phyloP scores from a whole-genome alignment of 2,888 invertebrate species.

The Lasioglossum pauxillum region DNA sequence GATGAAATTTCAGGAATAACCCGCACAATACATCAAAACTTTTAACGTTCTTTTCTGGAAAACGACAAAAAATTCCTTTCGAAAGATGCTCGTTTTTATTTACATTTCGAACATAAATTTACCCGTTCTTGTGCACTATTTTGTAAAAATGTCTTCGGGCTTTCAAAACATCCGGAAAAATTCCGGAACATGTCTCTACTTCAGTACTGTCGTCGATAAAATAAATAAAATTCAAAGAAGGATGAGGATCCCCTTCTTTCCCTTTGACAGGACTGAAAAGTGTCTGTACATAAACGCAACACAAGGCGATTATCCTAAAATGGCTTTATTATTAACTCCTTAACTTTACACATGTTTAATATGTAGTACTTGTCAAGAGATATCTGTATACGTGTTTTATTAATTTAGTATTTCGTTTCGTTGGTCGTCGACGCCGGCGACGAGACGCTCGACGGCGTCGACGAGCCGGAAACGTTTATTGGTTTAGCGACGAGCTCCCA shows the following conservation, averaged over 20 bases:
- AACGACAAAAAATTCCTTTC: too few relatives aligned
- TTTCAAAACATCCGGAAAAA: too few relatives aligned
- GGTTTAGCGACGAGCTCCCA: neutral
- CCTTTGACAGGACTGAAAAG: neutral
- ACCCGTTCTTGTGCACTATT: too few relatives aligned
- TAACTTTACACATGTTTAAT: conserved; percentile 82
- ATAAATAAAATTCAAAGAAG: neutral
- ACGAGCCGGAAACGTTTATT: neutral
- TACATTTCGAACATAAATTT: too few relatives aligned
- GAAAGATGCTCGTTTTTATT: too few relatives aligned
- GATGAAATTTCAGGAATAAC: too few relatives aligned
- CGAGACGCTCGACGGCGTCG: neutral
- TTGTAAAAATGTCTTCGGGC: too few relatives aligned
- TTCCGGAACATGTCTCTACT: neutral
- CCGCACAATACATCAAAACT: too few relatives aligned
- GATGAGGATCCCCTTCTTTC: too few relatives aligned
- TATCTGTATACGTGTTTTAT: conserved; percentile 74
- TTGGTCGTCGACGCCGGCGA: conserved; percentile 46
- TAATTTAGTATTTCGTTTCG: conserved; percentile 61
- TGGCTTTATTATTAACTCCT: conserved; percentile 83
- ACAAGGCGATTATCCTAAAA: conserved; percentile 76
- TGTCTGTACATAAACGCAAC: neutral
- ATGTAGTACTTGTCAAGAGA: conserved; percentile 79
- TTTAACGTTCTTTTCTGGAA: too few relatives aligned
- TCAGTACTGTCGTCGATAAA: neutral